Conservation (phyloP, 2,888 invertebrate species). For the Tinea semifulvella region DNA sequence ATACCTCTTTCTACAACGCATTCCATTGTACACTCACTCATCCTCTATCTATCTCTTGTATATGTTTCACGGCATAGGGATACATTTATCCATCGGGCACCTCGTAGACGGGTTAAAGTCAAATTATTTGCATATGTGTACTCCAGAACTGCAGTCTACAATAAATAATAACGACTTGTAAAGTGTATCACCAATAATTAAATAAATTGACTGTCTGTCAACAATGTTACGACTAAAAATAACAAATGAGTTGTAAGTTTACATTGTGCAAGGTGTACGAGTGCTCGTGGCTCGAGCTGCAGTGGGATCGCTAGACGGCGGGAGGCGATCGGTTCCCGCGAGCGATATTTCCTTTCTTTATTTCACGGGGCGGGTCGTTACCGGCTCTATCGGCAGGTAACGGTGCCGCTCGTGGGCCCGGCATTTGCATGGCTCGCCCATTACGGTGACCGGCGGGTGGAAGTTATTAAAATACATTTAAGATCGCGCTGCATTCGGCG, state of each 20-base stretch:
- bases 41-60: too few relatives aligned
- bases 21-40: too few relatives aligned
- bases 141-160: too few relatives aligned
- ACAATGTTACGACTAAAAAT: too few relatives aligned
- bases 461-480: slow-evolving; percentile 62
- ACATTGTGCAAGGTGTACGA: neutral
- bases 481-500: slow-evolving; percentile 49
- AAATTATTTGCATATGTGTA: too few relatives aligned
- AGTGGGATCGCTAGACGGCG: slow-evolving; percentile 31
- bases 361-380: slow-evolving; percentile 50
- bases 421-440: slow-evolving; percentile 59
- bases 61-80: too few relatives aligned
- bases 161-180: too few relatives aligned
- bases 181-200: too few relatives aligned
- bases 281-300: slow-evolving; percentile 29
- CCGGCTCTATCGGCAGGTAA: slow-evolving; percentile 48
- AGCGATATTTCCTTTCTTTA: slow-evolving; percentile 56
- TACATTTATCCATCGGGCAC: too few relatives aligned
- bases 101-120: too few relatives aligned
- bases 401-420: slow-evolving; percentile 41
- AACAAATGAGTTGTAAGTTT: too few relatives aligned
- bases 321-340: slow-evolving; percentile 51
- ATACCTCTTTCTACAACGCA: neutral
- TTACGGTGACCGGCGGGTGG: slow-evolving; percentile 50
- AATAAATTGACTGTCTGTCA: too few relatives aligned